Conservation (phyloP, 2,888 invertebrate species). For the Acronicta aceris region DNA sequence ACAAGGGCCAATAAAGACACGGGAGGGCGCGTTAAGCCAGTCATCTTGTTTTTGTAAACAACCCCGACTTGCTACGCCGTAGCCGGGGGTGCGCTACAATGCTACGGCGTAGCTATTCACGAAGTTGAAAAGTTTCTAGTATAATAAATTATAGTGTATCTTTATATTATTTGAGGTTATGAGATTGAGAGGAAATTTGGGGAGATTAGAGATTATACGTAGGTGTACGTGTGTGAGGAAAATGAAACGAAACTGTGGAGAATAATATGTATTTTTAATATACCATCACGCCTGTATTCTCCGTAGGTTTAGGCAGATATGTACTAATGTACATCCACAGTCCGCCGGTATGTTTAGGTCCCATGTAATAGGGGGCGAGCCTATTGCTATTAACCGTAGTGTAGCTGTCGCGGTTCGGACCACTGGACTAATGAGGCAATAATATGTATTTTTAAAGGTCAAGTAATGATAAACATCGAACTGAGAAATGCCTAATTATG, state of each 20-base stretch:
- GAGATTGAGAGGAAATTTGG: conserved; percentile 26
- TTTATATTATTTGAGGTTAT: conserved; percentile 43
- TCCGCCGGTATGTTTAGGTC: too few relatives aligned
- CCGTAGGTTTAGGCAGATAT: too few relatives aligned
- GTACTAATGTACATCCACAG: too few relatives aligned
- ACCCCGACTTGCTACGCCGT: conserved; percentile 66
- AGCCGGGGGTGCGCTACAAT: conserved; percentile 60
- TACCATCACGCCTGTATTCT: too few relatives aligned
- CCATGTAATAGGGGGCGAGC: too few relatives aligned
- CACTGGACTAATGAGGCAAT: too few relatives aligned
- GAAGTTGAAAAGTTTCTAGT: conserved; percentile 51
- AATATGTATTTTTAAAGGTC: too few relatives aligned
- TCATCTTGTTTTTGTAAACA: conserved; percentile 88
- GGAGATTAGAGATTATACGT: conserved; percentile 24
- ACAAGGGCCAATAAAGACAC: conserved; percentile 80
- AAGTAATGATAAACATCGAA: too few relatives aligned
- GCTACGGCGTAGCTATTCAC: conserved; percentile 61
- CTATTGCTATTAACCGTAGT: too few relatives aligned
- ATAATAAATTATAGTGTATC: conserved; percentile 50
- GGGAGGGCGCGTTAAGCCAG: conserved; percentile 80
- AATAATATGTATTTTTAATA: too few relatives aligned
- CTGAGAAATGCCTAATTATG: too few relatives aligned
- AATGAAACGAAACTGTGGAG: conserved; percentile 9
- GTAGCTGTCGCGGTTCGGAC: too few relatives aligned
- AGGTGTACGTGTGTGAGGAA: conserved; percentile 21